A percentile compares a stretch with the other conserved stretches of the same genome.
Conservation (phyloP, 2,113 vertebrate species). For the Cricetomys ansorgei region DNA sequence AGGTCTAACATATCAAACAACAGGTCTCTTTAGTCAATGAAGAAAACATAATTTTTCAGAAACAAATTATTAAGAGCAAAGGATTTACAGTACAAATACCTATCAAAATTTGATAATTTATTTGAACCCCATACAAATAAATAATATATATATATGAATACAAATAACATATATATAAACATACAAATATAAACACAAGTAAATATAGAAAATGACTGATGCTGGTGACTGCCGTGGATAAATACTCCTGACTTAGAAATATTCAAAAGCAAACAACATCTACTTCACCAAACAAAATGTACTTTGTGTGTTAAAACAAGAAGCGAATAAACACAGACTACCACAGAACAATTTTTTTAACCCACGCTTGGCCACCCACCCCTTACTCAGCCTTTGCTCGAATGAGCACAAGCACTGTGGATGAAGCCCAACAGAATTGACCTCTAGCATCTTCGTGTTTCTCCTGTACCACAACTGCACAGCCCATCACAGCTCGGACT, state of each 20-base stretch:
- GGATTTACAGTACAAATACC: background rate
- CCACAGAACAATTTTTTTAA: background rate
- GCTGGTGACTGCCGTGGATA: background rate
- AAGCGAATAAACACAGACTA: background rate
- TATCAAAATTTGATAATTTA: background rate
- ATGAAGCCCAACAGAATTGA: background rate
- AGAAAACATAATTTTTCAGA: background rate
- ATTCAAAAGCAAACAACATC: background rate
- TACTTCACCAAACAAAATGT: background rate
- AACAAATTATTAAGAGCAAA: constrained; percentile 28
- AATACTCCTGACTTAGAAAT: background rate
- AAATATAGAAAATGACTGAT: background rate
- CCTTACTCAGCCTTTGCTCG: background rate
- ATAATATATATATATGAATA: no score
- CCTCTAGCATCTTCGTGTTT: background rate
- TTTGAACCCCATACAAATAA: background rate
- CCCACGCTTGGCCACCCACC: background rate
- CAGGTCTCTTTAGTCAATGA: background rate
- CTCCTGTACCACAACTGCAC: background rate
- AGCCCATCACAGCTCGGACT: background rate
- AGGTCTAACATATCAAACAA: background rate
- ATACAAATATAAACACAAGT: no score
- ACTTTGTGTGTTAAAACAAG: background rate
- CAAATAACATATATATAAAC: no score
- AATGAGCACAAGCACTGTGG: background rate